Evolutionary conservation across 2,888 invertebrate genomes (phyloP).

Genomic region (Eurois occulta): DNA sequence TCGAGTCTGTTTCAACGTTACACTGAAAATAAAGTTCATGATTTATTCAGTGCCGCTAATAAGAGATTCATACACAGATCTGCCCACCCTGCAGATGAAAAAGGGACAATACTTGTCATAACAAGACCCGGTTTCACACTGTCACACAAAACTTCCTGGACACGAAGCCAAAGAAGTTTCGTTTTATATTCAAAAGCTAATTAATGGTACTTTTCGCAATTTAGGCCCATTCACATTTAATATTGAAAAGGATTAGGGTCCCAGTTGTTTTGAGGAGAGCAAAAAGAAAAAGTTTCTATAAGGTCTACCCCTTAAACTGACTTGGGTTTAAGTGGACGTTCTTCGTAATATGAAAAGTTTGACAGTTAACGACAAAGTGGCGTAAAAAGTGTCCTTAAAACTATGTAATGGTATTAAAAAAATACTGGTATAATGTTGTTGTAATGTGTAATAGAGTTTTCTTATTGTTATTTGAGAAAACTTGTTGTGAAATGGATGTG

Average conservation of each 20-base stretch:
- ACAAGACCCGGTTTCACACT: conserved; percentile 23
- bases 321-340: conserved; percentile 76
- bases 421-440: conserved; percentile 59
- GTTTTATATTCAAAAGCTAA: conserved; percentile 71
- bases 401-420: conserved; percentile 74
- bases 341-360: conserved; percentile 82
- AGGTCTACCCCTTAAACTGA: conserved; percentile 72
- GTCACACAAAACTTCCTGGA: conserved; percentile 46
- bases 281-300: conserved; percentile 66
- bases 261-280: conserved; percentile 72
- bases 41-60: conserved; percentile 31
- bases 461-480: conserved; percentile 6
- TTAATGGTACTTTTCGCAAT: conserved; percentile 73
- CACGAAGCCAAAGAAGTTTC: conserved; percentile 66
- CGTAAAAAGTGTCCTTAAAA: conserved; percentile 77
- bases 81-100: conserved; percentile 12
- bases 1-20: background rate
- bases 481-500: background rate
- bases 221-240: conserved; percentile 72
- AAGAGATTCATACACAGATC: conserved; percentile 25
- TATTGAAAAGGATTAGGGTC: conserved; percentile 77
- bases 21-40: conserved; percentile 24
- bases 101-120: conserved; percentile 30
- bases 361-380: conserved; percentile 76
- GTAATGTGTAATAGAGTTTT: conserved; percentile 46